Conservation (phyloP, 35 echinoderm and acorn worm genomes). For the Chiridota heheva region DNA sequence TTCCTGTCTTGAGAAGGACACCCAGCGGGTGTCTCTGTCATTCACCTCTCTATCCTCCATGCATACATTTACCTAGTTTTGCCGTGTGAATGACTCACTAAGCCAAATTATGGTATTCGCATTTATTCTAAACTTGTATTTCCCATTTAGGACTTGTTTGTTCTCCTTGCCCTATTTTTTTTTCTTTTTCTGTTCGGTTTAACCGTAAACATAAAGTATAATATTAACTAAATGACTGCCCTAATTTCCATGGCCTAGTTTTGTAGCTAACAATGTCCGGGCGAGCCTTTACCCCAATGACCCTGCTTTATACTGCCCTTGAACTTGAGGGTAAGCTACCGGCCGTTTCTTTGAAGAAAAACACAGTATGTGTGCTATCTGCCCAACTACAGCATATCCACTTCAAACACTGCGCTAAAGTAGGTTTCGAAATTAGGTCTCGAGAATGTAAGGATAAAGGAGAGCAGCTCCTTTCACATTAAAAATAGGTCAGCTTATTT, state of each 20-base stretch:
- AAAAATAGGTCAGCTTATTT: constrained; percentile 40
- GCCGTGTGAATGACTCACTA: too few species aligned
- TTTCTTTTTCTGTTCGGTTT: too few species aligned
- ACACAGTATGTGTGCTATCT: neutral
- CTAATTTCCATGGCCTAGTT: constrained; percentile 39
- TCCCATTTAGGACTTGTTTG: too few species aligned
- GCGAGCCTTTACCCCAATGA: constrained; percentile 26
- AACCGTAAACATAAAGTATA: too few species aligned
- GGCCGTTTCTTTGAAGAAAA: neutral
- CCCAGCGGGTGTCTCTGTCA: too few species aligned
- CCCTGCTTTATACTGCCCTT: constrained; percentile 1
- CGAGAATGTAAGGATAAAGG: neutral
- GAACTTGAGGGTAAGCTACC: constrained; percentile 9
- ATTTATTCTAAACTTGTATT: too few species aligned
- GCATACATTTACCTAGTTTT: too few species aligned
- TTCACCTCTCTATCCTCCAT: too few species aligned
- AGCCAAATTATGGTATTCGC: too few species aligned
- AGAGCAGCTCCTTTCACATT: neutral
- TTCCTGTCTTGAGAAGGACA: too few species aligned
- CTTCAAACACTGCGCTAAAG: neutral
- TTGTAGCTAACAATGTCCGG: constrained; percentile 37
- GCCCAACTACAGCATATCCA: neutral
- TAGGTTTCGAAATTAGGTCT: constrained; percentile 35
- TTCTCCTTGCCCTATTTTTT: too few species aligned
- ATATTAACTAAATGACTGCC: too few species aligned